Percentiles rank a stretch among this genome's conserved stretches.
Evolutionary conservation across 2,888 invertebrate species (phyloP).

Genomic region (Falcaria lacertinaria): DNA sequence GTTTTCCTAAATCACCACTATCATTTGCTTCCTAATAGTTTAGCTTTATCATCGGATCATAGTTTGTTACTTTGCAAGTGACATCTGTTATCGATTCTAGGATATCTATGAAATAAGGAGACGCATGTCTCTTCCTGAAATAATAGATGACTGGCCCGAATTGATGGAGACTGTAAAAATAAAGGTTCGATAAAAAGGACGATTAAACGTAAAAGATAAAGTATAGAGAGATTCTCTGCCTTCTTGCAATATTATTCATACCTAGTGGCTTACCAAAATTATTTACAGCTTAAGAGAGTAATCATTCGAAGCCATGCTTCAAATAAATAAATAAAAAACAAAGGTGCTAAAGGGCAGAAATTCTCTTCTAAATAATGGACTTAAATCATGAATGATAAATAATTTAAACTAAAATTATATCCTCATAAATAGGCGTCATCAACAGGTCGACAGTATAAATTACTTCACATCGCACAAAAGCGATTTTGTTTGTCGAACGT

Average conservation of each 20-base stretch:
- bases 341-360: slow-evolving; percentile 46
- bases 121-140: slow-evolving; percentile 83
- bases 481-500: no score
- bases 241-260: slow-evolving; percentile 48
- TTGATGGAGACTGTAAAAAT: slow-evolving; percentile 83
- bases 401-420: slow-evolving; percentile 46
- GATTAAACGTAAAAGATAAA: slow-evolving; percentile 52
- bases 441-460: slow-evolving; percentile 13
- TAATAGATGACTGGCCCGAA: slow-evolving; percentile 89
- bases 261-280: no score
- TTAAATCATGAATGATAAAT: slow-evolving; percentile 55
- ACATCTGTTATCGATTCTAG: slow-evolving; percentile 77
- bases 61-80: slow-evolving; percentile 38
- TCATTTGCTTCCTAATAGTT: slow-evolving; percentile 29
- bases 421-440: slow-evolving; percentile 44
- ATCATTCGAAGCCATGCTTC: no score
- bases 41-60: slow-evolving; percentile 27
- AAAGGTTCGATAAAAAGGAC: slow-evolving; percentile 82
- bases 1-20: slow-evolving; percentile 10
- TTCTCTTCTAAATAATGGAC: slow-evolving; percentile 61
- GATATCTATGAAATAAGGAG: slow-evolving; percentile 84
- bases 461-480: no score
- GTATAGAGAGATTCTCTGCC: slow-evolving; percentile 31
- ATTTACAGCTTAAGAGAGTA: no score
- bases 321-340: neutral